A percentile compares a stretch with the other conserved stretches of the same genome.
Evolutionary conservation across 2,888 invertebrate genomes (phyloP).

Genomic region (Drosophila koepferae): DNA sequence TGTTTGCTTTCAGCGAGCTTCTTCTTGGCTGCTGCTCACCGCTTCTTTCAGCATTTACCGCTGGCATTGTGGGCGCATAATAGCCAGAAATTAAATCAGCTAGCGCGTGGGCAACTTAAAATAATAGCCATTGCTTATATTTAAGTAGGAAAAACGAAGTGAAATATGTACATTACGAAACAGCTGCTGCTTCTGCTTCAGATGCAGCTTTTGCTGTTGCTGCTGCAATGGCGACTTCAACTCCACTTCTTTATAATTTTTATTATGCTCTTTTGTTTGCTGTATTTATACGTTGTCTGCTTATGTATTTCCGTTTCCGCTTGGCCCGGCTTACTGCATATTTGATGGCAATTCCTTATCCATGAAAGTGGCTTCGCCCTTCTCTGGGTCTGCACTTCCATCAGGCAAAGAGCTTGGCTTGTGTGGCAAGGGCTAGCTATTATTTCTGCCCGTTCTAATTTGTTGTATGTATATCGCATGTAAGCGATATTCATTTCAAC

Average conservation of each 20-base stretch:
- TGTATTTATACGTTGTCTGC: slow-evolving; percentile 33
- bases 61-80: slow-evolving; percentile 75
- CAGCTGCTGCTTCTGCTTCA: slow-evolving; percentile 27
- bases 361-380: neutral
- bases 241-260: slow-evolving; percentile 31
- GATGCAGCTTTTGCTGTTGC: slow-evolving; percentile 7
- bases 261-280: slow-evolving; percentile 27
- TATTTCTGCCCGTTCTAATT: slow-evolving; percentile 48
- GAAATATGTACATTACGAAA: slow-evolving; percentile 70
- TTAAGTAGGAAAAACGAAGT: slow-evolving; percentile 48
- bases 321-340: slow-evolving; percentile 39
- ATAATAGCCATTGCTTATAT: slow-evolving; percentile 80
- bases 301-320: slow-evolving; percentile 66
- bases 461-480: slow-evolving; percentile 40
- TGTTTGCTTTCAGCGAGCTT: slow-evolving; percentile 24
- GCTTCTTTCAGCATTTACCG: slow-evolving; percentile 59
- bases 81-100: slow-evolving; percentile 79
- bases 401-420: slow-evolving; percentile 26
- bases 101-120: slow-evolving; percentile 78
- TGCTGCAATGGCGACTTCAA: slow-evolving; percentile 23
- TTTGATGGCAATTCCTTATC: slow-evolving; percentile 24
- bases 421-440: neutral
- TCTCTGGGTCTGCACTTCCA: slow-evolving; percentile 5
- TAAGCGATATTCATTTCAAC: slow-evolving; percentile 42
- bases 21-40: slow-evolving; percentile 13